Evolutionary conservation across 2,113 vertebrate species (phyloP).

Genomic region (Oophaga pumilio): DNA sequence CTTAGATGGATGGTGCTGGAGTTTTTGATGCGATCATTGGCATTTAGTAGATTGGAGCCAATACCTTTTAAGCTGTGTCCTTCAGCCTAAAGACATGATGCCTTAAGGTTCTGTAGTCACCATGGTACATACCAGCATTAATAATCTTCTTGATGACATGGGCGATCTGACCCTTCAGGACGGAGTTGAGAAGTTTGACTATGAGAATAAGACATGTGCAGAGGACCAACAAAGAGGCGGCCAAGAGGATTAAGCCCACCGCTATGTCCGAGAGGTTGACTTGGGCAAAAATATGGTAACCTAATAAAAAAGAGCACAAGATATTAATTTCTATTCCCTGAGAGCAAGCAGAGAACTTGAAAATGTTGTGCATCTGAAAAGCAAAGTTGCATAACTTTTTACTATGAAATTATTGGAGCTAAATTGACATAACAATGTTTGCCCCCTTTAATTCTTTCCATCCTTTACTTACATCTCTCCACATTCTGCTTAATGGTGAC

Average conservation of each 20-base stretch:
- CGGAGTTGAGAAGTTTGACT: slow-evolving; percentile 93
- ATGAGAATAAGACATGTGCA: slow-evolving; percentile 92
- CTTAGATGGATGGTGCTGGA: too few relatives aligned
- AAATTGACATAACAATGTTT: too few relatives aligned
- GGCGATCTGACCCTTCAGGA: slow-evolving; percentile 92
- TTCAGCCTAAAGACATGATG: too few relatives aligned
- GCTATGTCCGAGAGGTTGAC: slow-evolving; percentile 77
- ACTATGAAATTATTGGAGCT: too few relatives aligned
- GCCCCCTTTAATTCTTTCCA: too few relatives aligned
- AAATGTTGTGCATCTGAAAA: too few relatives aligned
- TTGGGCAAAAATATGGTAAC: slow-evolving; percentile 81
- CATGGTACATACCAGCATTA: slow-evolving; percentile 83
- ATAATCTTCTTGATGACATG: slow-evolving; percentile 93
- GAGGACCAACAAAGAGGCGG: slow-evolving; percentile 80
- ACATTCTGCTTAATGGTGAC: slow-evolving; percentile 21
- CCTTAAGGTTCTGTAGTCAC: too few relatives aligned
- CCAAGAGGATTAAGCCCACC: slow-evolving; percentile 87
- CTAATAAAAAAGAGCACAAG: slow-evolving; percentile 65
- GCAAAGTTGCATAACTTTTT: too few relatives aligned
- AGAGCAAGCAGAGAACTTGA: too few relatives aligned
- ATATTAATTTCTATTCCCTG: not conserved
- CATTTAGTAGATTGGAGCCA: too few relatives aligned
- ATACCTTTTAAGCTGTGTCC: too few relatives aligned
- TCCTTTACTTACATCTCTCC: slow-evolving; percentile 49
- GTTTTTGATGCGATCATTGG: too few relatives aligned